Percentiles rank a stretch among this genome's conserved stretches.
Evolutionary conservation across 2,797 vertebrate genomes (phyloP).

Genomic region (Molossus alvarezi): DNA sequence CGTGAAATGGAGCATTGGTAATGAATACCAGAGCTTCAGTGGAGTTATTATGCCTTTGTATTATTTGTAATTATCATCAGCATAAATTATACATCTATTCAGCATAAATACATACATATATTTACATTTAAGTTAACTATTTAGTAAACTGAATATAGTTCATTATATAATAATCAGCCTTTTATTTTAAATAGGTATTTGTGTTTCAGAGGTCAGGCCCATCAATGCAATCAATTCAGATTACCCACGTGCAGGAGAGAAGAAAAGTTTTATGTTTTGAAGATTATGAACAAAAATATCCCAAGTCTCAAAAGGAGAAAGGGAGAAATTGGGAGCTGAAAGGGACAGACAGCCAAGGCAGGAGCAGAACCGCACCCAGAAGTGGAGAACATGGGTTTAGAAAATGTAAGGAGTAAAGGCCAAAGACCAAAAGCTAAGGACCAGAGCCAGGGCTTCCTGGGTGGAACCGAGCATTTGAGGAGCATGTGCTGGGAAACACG

Average conservation of each 20-base stretch:
- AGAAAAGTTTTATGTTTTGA: slow-evolving; percentile 63
- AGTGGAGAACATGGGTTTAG: background rate
- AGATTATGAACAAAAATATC: slow-evolving; percentile 63
- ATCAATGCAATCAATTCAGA: slow-evolving; percentile 70
- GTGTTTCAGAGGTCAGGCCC: slow-evolving; percentile 77
- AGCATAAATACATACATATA: slow-evolving; percentile 84
- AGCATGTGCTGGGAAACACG: background rate
- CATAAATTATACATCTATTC: slow-evolving; percentile 87
- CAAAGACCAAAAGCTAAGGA: background rate
- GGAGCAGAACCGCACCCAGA: background rate
- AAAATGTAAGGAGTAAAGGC: background rate
- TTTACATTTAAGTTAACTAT: slow-evolving; percentile 86
- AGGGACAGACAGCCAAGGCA: background rate
- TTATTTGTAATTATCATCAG: slow-evolving; percentile 87
- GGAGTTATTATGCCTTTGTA: slow-evolving; percentile 83
- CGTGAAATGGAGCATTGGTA: slow-evolving; percentile 64
- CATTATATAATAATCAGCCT: slow-evolving; percentile 84
- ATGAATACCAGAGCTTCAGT: slow-evolving; percentile 73
- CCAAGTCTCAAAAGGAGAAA: background rate
- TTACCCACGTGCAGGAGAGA: slow-evolving; percentile 51
- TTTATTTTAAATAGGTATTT: slow-evolving; percentile 83
- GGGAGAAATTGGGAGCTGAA: slow-evolving; percentile 18
- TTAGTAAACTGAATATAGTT: slow-evolving; percentile 84
- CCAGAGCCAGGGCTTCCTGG: background rate
- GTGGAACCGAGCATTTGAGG: background rate